Base-by-base conservation (phyloP, 2,888 invertebrate genomes). In the Geophilus truncorum region DNA sequence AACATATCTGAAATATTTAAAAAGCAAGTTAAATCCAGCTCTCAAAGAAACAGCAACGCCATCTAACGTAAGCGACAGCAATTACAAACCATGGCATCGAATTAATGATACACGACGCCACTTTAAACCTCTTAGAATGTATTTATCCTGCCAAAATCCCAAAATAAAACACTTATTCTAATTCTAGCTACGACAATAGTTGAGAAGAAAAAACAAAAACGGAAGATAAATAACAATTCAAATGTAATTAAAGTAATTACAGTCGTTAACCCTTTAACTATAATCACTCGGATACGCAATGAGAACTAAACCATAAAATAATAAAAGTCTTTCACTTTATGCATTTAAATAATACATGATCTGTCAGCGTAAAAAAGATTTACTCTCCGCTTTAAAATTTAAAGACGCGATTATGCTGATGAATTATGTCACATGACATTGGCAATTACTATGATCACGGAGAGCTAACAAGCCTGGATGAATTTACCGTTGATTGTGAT, bases 1-100 rank as follows among this genome's bases (percentile, higher is more conserved):
- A 79, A 96, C 92, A 82, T 92, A 91, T 85, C 93, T 90, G 83
- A 77, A 85, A 85, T 80, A 81, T 15, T 34, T 40, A 81, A 62
- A 77, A 23, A 12, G 34, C 10, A 75, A 18, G 18, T 32, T 76
- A 76, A 76, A 76, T 25, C 4, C 5, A 4, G 40, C 9, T 10
- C 9, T 15, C 7, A 25, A 3, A 76, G 12, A 25, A 2, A 28
- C 32, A 76, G 10, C 21, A 57, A 5, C 57, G 57, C 57, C 57
- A 57, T 57, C 57, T 57, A 57, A 18, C 2, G 23, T n/a, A 9
- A 57, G 7, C 15, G 18, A 57, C 15, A 18, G 57, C 40, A 57
- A 1, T n/a, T n/a, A n/a, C n/a, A n/a, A n/a, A n/a, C n/a, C n/a
- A n/a, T n/a, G n/a, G n/a, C n/a, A n/a, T n/a, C n/a, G n/a, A n/a